phyloP scores from a whole-genome alignment of 2,888 invertebrate genomes.

The Terebella lapidaria region DNA sequence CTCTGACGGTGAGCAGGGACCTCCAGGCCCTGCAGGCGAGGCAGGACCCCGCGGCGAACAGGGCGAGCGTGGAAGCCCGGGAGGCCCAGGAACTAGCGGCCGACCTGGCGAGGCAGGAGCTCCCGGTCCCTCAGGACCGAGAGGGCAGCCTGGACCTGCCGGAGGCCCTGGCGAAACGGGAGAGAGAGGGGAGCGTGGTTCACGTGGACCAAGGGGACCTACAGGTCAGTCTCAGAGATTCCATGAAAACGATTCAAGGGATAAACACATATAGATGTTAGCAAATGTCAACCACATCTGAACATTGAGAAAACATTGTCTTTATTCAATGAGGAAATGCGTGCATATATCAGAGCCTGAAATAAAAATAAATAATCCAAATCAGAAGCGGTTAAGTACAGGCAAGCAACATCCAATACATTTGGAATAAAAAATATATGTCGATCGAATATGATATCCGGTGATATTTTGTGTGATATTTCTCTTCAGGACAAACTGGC shows the following conservation, averaged over 20 bases:
- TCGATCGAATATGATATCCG: too few species aligned
- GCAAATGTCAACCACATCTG: too few species aligned
- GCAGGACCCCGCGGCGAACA: conserved; percentile 22
- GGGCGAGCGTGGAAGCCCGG: background rate
- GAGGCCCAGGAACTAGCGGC: background rate
- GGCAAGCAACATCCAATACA: too few species aligned
- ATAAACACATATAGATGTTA: too few species aligned
- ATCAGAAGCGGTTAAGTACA: too few species aligned
- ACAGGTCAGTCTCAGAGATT: background rate
- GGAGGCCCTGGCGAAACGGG: conserved; percentile 33
- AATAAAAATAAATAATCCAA: too few species aligned
- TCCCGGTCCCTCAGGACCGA: background rate
- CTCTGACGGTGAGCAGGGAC: conserved; percentile 1
- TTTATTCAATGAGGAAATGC: too few species aligned
- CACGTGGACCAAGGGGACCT: conserved; percentile 21
- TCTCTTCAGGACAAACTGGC: conserved; percentile 3
- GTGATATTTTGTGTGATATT: too few species aligned
- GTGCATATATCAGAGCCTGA: too few species aligned
- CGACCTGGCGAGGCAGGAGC: conserved; percentile 8
- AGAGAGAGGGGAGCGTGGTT: conserved; percentile 25
- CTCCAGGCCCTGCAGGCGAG: conserved; percentile 3
- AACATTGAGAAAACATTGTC: too few species aligned
- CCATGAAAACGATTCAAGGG: too few species aligned
- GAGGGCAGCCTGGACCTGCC: conserved; percentile 7
- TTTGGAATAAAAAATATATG: too few species aligned